A percentile compares a stretch with the other conserved stretches of the same genome.
Conservation (phyloP, 2,888 invertebrate genomes). For the Cerastis rubricosa region DNA sequence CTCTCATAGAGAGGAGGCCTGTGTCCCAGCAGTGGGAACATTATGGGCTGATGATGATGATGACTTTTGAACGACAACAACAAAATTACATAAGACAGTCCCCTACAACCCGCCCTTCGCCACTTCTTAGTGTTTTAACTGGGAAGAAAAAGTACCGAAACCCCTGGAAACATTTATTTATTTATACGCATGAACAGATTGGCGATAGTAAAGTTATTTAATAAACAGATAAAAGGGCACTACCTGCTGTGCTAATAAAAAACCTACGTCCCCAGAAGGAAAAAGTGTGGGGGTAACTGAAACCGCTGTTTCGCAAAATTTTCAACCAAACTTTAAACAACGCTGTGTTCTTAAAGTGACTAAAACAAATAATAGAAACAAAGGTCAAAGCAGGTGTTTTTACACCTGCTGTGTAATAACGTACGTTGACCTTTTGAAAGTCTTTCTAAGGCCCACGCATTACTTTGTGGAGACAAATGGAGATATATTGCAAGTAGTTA, state of each 20-base stretch:
- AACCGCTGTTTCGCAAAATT: not conserved
- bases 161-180: no score
- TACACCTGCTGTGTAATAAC: constrained; percentile 30
- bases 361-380: constrained; percentile 29
- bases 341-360: constrained; percentile 16
- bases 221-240: not conserved
- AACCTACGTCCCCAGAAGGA: not conserved
- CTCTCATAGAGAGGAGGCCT: no score
- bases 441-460: constrained; percentile 25
- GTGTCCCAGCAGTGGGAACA: no score
- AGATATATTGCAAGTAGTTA: not conserved
- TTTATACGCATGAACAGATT: no score
- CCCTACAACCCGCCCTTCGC: no score
- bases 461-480: constrained; percentile 5
- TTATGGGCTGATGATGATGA: no score
- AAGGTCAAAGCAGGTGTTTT: constrained; percentile 44
- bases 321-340: constrained; percentile 25
- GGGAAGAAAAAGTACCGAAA: no score
- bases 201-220: no score
- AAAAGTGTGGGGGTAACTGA: not conserved
- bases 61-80: no score
- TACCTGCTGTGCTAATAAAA: not conserved
- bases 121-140: no score
- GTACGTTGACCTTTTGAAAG: constrained; percentile 40
- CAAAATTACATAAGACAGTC: no score